These are phyloP conservation scores for Ganaspis brasiliensis DNA, from an alignment of 2,888 invertebrate species.

Conservation along the genomic window DNA sequence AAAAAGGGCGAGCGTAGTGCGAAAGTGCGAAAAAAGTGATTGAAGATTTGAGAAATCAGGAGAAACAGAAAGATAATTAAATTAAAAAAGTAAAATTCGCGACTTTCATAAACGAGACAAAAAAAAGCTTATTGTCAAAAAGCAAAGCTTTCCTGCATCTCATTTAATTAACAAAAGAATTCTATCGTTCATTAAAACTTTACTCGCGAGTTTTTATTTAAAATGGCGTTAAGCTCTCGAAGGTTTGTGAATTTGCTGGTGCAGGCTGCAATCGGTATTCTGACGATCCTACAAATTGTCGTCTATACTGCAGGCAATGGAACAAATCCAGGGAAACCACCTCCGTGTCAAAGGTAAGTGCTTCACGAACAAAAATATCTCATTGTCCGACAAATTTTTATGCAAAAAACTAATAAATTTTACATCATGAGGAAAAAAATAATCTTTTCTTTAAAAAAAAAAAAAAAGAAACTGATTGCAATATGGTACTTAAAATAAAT, in stretches of 20 bases:
- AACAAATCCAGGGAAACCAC: constrained; percentile 65
- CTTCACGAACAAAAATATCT: constrained; percentile 22
- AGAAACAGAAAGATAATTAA: constrained; percentile 31
- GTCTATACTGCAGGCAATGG: constrained; percentile 50
- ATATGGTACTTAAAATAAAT: no score
- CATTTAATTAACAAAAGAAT: constrained; percentile 30
- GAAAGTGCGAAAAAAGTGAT: constrained; percentile 45
- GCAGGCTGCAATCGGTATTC: constrained; percentile 62
- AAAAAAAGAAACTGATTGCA: no score
- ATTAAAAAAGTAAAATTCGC: constrained; percentile 8
- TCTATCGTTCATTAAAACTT: constrained; percentile 25
- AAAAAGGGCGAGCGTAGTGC: constrained; percentile 30
- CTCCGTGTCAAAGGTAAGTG: constrained; percentile 78
- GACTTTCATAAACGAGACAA: neutral
- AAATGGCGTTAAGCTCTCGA: constrained; percentile 70
- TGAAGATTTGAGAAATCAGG: constrained; percentile 39
- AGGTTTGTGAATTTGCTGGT: constrained; percentile 64
- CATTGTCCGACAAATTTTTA: neutral
- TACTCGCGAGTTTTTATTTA: constrained; percentile 49
- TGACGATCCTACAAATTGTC: constrained; percentile 60
- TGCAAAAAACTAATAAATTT: neutral
- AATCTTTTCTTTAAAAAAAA: no score
- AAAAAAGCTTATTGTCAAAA: neutral
- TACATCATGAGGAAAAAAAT: no score
- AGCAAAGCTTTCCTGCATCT: constrained; percentile 14